Conservation (phyloP, 2,113 vertebrate species). For the Uropsilus gracilis region DNA sequence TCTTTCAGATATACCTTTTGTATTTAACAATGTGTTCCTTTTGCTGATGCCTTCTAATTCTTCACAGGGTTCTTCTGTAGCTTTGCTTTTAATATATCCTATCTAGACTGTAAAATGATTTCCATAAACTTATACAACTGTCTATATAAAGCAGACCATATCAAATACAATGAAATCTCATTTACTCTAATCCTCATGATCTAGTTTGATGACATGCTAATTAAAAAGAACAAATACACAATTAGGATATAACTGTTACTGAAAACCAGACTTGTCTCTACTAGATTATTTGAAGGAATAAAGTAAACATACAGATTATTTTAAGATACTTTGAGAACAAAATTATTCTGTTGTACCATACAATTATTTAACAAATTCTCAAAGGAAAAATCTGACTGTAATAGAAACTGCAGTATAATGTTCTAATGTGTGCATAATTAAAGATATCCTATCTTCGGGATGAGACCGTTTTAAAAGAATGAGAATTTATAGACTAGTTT, state of each 20-base stretch:
- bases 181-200: slow-evolving; percentile 22
- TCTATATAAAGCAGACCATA: slow-evolving; percentile 23
- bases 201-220: slow-evolving; percentile 30
- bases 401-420: not conserved
- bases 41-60: not conserved
- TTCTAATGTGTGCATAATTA: not conserved
- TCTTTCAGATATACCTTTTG: not conserved
- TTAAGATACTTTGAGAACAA: slow-evolving; percentile 31
- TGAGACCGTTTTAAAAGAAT: not conserved
- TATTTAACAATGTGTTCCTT: not conserved
- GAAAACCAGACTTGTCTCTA: not conserved
- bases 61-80: not conserved
- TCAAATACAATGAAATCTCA: slow-evolving; percentile 37
- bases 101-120: not conserved
- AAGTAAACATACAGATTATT: slow-evolving; percentile 45
- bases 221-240: slow-evolving; percentile 44
- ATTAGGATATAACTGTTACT: not conserved
- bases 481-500: not conserved
- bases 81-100: not conserved
- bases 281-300: slow-evolving; percentile 51
- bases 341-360: not conserved
- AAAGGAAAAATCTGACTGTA: not conserved
- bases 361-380: slow-evolving; percentile 25
- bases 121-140: not conserved
- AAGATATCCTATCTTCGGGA: not conserved